A percentile compares a stretch with the other conserved stretches of the same genome.
Conservation (phyloP, 2,888 invertebrate species). For the Alentia gelatinosa region DNA sequence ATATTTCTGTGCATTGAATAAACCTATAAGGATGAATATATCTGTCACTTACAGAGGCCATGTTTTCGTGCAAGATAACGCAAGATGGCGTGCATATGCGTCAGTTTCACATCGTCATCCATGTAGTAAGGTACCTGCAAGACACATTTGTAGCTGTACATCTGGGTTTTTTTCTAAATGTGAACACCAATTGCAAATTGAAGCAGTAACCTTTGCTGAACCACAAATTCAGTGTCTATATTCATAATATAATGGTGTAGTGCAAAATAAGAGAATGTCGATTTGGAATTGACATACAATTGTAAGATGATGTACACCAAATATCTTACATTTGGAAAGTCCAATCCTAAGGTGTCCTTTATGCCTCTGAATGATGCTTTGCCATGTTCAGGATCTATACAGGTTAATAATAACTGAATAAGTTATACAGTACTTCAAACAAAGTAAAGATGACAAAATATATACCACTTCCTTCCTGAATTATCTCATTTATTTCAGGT, state of each 20-base stretch:
- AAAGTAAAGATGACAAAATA: too few relatives aligned
- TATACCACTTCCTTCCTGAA: too few relatives aligned
- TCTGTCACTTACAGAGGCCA: neutral
- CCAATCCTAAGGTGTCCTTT: neutral
- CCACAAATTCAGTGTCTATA: too few relatives aligned
- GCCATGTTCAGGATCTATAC: neutral
- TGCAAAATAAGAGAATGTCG: too few relatives aligned
- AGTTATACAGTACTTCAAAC: too few relatives aligned
- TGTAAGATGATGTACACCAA: too few relatives aligned
- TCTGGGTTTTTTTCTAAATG: neutral
- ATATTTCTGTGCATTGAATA: neutral
- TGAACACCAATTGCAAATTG: too few relatives aligned
- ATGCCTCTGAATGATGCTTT: neutral
- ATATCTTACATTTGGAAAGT: constrained; percentile 20
- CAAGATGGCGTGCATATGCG: neutral
- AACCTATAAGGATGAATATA: neutral
- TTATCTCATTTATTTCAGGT: too few relatives aligned
- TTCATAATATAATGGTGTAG: too few relatives aligned
- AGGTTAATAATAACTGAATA: neutral
- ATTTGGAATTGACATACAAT: too few relatives aligned
- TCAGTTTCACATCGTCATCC: neutral
- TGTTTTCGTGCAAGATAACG: neutral
- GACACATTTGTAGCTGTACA: neutral
- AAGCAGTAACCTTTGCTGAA: too few relatives aligned
- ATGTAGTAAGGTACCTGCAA: neutral